phyloP scores from a whole-genome alignment of 2,113 vertebrate genomes.

The Danio rerio region GRCz12tu NC_133191.1:39299501-39300000 shows the following conservation, averaged over 20 bases:
- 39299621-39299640: constrained; percentile 99
- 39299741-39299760: not conserved
- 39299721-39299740: constrained; percentile 81
- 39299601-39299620: constrained; percentile 99
- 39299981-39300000: no score
- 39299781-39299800: not conserved
- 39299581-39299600: constrained; percentile 98
- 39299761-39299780: not conserved
- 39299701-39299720: constrained; percentile 95
- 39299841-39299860: no score
- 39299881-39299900: no score
- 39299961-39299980: no score
- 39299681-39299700: constrained; percentile 99
- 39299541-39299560: not conserved
- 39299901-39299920: no score
- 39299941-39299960: no score
- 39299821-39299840: not conserved
- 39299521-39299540: not conserved
- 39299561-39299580: constrained; percentile 74
- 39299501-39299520: not conserved
- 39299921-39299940: no score
- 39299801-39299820: not conserved
- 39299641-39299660: constrained; percentile 99
- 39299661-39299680: constrained; percentile 98
- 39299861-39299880: no score